phyloP scores from a whole-genome alignment of 2,888 invertebrate genomes.

The Scotopteryx bipunctaria region DNA sequence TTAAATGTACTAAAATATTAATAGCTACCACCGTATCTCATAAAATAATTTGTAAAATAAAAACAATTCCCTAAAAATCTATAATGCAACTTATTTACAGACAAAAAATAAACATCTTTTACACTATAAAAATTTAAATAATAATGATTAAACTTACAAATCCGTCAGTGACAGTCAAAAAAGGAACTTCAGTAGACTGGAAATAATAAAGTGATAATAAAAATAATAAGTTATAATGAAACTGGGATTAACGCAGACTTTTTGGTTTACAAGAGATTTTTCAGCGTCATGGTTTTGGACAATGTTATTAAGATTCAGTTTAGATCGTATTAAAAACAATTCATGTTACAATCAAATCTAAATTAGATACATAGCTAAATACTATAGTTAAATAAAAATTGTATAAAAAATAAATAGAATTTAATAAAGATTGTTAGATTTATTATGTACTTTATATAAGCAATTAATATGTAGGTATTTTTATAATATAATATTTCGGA shows the following conservation, averaged over 20 bases:
- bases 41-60: constrained; percentile 28
- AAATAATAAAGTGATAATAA: not conserved
- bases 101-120: constrained; percentile 14
- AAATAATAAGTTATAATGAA: not conserved
- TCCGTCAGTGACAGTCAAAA: constrained; percentile 7
- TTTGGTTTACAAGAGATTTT: constrained; percentile 5
- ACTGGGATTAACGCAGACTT: constrained; percentile 19
- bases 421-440: not conserved
- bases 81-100: constrained; percentile 23
- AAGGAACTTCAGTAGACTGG: constrained; percentile 16
- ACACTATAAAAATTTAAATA: not conserved
- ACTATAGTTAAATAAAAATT: not conserved
- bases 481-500: constrained; percentile 35
- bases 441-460: too few species aligned
- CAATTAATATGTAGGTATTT: constrained; percentile 17
- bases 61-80: constrained; percentile 18
- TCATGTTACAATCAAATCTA: too few species aligned
- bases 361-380: too few species aligned
- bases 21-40: constrained; percentile 46
- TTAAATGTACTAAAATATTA: constrained; percentile 41
- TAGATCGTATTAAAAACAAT: too few species aligned
- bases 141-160: not conserved
- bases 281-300: constrained; percentile 15
- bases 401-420: too few species aligned
- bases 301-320: not conserved